phyloP scores from a whole-genome alignment of 2,113 vertebrate species.

The Mus spicilegus region DNA sequence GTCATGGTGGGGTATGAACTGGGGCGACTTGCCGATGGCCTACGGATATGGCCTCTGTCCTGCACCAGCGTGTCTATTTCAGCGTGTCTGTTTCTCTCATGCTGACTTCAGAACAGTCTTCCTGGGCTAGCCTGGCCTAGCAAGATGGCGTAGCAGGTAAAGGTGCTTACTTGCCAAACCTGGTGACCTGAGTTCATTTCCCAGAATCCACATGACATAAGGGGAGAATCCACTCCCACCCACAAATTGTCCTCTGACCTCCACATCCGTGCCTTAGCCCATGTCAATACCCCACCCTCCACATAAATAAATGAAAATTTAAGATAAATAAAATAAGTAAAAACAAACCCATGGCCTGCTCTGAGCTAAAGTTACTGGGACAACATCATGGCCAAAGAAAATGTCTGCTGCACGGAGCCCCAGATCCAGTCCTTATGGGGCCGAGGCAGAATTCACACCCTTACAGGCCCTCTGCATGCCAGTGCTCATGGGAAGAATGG shows the following conservation, averaged over 20 bases:
- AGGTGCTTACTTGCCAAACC: neutral
- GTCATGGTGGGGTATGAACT: accelerated
- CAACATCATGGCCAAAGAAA: too few species aligned
- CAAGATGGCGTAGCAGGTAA: neutral
- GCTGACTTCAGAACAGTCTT: neutral
- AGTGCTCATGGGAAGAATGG: neutral
- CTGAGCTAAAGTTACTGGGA: too few species aligned
- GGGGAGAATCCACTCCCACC: too few species aligned
- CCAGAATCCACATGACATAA: neutral
- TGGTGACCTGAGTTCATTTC: too few species aligned
- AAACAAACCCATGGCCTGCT: neutral
- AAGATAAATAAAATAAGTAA: neutral
- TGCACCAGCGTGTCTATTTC: too few species aligned
- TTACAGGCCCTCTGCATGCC: neutral
- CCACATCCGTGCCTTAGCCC: neutral
- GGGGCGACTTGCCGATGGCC: neutral
- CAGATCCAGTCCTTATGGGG: neutral
- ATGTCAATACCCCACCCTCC: neutral
- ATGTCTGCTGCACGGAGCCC: too few species aligned
- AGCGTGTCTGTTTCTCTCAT: neutral
- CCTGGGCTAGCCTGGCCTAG: neutral
- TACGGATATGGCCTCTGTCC: neutral
- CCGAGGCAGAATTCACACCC: neutral
- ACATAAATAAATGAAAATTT: neutral
- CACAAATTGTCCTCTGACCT: neutral